Evolutionary conservation across 2,888 invertebrate species (phyloP).

Genomic region (Geotrupes spiniger): DNA sequence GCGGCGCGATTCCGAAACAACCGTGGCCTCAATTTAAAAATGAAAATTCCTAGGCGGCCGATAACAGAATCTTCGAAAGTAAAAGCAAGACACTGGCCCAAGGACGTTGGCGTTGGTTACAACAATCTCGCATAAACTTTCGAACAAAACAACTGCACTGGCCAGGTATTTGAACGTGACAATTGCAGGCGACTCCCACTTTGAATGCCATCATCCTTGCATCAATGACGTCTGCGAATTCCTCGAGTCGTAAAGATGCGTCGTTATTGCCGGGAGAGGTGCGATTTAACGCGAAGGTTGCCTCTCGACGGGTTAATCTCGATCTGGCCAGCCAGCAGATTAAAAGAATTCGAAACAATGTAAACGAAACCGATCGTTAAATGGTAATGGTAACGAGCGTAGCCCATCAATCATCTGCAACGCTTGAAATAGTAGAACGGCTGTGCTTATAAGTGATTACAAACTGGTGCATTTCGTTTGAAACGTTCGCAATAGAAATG

Average conservation of each 20-base stretch:
- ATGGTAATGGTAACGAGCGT: no score
- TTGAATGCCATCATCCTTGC: slow-evolving; percentile 4
- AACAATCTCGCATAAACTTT: not conserved
- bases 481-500: no score
- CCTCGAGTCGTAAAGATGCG: not conserved
- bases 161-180: not conserved
- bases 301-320: no score
- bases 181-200: not conserved
- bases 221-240: slow-evolving; percentile 4
- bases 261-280: not conserved
- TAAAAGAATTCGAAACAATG: no score
- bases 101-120: slow-evolving; percentile 18
- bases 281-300: slow-evolving; percentile 3
- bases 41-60: slow-evolving; percentile 12
- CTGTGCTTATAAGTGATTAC: no score
- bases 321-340: no score
- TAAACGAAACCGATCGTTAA: no score
- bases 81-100: slow-evolving; percentile 17
- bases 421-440: no score
- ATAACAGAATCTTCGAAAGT: slow-evolving; percentile 20
- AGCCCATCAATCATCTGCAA: no score
- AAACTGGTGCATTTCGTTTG: no score
- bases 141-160: not conserved
- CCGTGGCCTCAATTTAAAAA: slow-evolving; percentile 1
- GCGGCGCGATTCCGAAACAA: not conserved